Base-by-base conservation (phyloP, 2,113 vertebrate species). In the Dascyllus trimaculatus region DNA sequence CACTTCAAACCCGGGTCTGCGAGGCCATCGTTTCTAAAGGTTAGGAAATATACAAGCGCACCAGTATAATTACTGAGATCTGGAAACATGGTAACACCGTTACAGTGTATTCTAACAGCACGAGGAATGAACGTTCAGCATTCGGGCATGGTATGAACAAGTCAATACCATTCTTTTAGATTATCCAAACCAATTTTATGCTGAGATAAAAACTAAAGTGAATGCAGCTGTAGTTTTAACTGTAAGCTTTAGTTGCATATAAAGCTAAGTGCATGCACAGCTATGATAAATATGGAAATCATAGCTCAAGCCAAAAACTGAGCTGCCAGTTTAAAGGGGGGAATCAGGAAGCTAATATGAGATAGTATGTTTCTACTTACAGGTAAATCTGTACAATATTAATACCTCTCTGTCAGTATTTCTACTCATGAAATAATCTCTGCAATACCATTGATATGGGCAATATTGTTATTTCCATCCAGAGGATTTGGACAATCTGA, bases 41-140 rank as follows among this genome's bases (percentile, higher is more conserved):
- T 32, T 24, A 62, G 18, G 18, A 25, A n/a, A 46, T 35, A 35
- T 35, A 26, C 25, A 53, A n/a, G 9, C 8, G 32, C 32, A 35
- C 32, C 32, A 10, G 32, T 35, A 52, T 45, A 43, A 63, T 57
- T 43, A 53, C 32, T 54, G n/a, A 68, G 35, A 53, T 52, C 46
- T 75, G 63, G 21, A 17, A 35, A 35, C 54, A 29, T 15, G 26
- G 13, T 35, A 46, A 40, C 25, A 49, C 24, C 38, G 40, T 3
- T 10, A 24, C 32, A 70, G 38, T 25, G 22, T 21, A 5, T 4
- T 48, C 2, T 7, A 22, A 52, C 18, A n/a, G n/a, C 17, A 32
- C 5, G 53, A 24, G 54, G 29, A 7, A 46, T 14, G 2, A 0
- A 25, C 5, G 43, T 67, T 67, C 43, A n/a, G 3, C 11, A 15